A percentile compares a stretch with the other conserved stretches of the same genome.
phyloP scores from a whole-genome alignment of 2,888 invertebrate species.

The Heliconius erato region DNA sequence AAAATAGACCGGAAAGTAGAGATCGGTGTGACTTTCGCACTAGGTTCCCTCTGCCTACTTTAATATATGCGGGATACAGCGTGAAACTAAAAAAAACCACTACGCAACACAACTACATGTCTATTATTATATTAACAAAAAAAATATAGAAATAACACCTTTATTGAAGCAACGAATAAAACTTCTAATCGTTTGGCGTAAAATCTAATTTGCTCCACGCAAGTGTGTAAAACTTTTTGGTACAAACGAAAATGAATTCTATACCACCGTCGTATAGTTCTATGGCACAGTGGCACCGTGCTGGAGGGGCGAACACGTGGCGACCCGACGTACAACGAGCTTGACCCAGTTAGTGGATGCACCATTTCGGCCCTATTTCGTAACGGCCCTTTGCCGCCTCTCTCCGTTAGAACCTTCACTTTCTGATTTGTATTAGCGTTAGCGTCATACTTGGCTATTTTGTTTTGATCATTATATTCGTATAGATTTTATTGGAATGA shows the following conservation, averaged over 20 bases:
- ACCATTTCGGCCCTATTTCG: conserved; percentile 80
- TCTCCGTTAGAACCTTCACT: conserved; percentile 57
- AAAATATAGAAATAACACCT: conserved; percentile 43
- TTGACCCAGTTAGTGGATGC: conserved; percentile 83
- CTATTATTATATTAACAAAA: conserved; percentile 61
- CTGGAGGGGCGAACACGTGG: conserved; percentile 71
- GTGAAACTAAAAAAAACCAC: conserved; percentile 48
- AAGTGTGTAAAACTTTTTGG: conserved; percentile 63
- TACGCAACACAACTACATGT: conserved; percentile 50
- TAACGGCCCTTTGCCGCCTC: conserved; percentile 69
- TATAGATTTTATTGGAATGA: neutral
- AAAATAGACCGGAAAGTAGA: no score
- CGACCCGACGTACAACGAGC: conserved; percentile 77
- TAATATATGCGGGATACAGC: no score
- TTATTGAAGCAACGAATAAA: conserved; percentile 54
- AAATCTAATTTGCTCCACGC: conserved; percentile 62
- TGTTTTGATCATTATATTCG: neutral
- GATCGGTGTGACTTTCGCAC: no score
- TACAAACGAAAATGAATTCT: conserved; percentile 61
- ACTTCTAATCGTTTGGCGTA: conserved; percentile 59
- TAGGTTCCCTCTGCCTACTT: no score
- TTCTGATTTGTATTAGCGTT: conserved; percentile 44
- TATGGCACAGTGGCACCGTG: conserved; percentile 34
- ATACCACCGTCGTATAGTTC: conserved; percentile 54
- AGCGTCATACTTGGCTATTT: neutral